Evolutionary conservation across 23 tunicate species (phyloP), one percentile per base, ranked within the genome.

Genomic region (Diplosoma virens): DNA sequence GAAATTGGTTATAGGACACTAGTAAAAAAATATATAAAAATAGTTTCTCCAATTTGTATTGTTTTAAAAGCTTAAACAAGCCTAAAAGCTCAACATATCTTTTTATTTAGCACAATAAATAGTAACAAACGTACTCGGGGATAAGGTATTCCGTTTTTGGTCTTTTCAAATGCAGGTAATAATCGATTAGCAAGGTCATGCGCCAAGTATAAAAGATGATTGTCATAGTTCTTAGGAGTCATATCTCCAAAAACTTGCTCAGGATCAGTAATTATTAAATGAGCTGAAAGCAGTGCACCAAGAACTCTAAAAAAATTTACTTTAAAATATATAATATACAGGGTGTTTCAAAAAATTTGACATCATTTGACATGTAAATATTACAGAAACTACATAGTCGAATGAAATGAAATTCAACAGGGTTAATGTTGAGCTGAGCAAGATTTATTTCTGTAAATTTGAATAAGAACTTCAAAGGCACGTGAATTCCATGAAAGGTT

Each of bases 161-260:
- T 72, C 22, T 79, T 73, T 11, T 94, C 86, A 47, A 94, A 94
- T 1, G 98, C 93, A 9, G 95, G 90, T 48, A 94, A 68, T 41
- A 94, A 32, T 30, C 98, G 81, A 23, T 77, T 82, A 23, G 98
- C 98, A 5, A 94, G 95, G 54, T 94, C 98, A 54, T 86, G 89
- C 2, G 98, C 98, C 36, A 86, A 6, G 9, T 69, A 22, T 6
- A 94, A 59, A 0, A 94, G 79, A 22, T 87, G 95, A 63, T 82
- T 46, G 47, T 87, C 73, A 67, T 94, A 94, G 7, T 58, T 63
- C 16, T 9, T 35, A 50, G 90, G 98, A 48, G 78, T 53, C 79
- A 94, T 90, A 76, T 94, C 90, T 23, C 94, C 94, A 74, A 94
- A 86, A 23, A 87, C 77, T 63, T 87, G 85, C 16, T 82, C 54